Conservation (phyloP, 2,888 invertebrate genomes). For the Pedicia rivosa region DNA sequence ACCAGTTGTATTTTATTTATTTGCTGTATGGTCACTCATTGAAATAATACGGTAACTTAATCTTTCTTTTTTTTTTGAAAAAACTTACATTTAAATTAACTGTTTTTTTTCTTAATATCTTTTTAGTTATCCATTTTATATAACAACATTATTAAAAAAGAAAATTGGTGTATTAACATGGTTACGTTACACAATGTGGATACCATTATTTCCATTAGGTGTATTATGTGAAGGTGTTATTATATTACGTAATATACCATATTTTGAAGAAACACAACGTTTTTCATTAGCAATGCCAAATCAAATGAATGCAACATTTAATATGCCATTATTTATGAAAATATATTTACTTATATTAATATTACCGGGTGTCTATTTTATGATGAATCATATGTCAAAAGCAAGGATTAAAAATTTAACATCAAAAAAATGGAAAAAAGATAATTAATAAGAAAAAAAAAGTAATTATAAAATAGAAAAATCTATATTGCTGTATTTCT, state of each 20-base stretch:
- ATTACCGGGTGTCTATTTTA: slow-evolving; percentile 56
- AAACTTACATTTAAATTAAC: not conserved
- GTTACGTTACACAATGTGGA: slow-evolving; percentile 89
- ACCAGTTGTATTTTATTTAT: slow-evolving; percentile 77
- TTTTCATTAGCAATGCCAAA: slow-evolving; percentile 71
- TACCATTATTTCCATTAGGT: slow-evolving; percentile 82
- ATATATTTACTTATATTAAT: slow-evolving; percentile 60
- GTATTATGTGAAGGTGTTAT: slow-evolving; percentile 74
- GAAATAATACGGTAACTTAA: slow-evolving; percentile 61
- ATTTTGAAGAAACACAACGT: slow-evolving; percentile 67
- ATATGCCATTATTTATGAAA: slow-evolving; percentile 64
- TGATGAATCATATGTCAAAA: slow-evolving; percentile 76
- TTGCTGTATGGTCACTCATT: slow-evolving; percentile 63
- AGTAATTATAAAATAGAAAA: no score
- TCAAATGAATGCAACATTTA: slow-evolving; percentile 68
- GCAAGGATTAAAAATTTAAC: slow-evolving; percentile 52
- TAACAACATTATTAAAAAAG: slow-evolving; percentile 58
- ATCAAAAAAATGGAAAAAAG: no score
- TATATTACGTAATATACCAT: slow-evolving; percentile 68
- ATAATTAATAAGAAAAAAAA: no score
- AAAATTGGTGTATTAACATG: slow-evolving; percentile 67
- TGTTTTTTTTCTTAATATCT: slow-evolving; percentile 8
- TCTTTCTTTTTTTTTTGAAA: no score
- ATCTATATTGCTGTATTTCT: no score
- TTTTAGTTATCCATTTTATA: slow-evolving; percentile 80